Percentiles rank a stretch among this genome's conserved stretches.
These are phyloP conservation scores for Bombus haemorrhoidalis DNA, from an alignment of 1,140 invertebrate species.

Conservation along the genomic window DNA sequence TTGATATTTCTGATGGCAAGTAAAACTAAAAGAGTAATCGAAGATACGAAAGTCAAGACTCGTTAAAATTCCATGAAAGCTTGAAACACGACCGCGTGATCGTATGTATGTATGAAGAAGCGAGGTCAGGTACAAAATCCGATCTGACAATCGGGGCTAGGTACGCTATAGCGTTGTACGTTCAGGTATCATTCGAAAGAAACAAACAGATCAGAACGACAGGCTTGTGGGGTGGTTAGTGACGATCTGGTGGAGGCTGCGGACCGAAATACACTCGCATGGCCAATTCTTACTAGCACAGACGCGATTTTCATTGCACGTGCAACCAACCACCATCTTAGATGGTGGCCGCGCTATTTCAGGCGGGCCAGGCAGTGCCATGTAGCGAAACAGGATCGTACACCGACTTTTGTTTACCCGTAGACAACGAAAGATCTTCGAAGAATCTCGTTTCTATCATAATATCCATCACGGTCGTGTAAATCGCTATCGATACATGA, in stretches of 20 bases:
- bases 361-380: conserved; percentile 75
- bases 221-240: conserved; percentile 63
- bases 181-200: conserved; percentile 27
- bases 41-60: not conserved
- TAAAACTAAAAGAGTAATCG: not conserved
- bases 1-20: not conserved
- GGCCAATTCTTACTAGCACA: conserved; percentile 73
- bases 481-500: not conserved
- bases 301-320: conserved; percentile 57
- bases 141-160: conserved; percentile 17
- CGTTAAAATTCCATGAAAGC: not conserved
- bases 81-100: not conserved
- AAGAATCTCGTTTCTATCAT: not conserved
- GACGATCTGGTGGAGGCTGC: conserved; percentile 73
- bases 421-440: not conserved
- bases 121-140: too few relatives aligned
- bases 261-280: conserved; percentile 78
- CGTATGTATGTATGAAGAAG: too few relatives aligned
- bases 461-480: too few relatives aligned
- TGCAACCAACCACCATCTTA: conserved; percentile 68
- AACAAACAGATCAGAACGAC: conserved; percentile 46
- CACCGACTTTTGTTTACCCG: conserved; percentile 58
- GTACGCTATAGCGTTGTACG: not conserved
- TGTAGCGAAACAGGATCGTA: conserved; percentile 73
- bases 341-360: conserved; percentile 78